Percentiles rank a stretch among this genome's conserved stretches.
Conservation (phyloP, 2,888 invertebrate species). For the Kryphioiulus occultus region DNA sequence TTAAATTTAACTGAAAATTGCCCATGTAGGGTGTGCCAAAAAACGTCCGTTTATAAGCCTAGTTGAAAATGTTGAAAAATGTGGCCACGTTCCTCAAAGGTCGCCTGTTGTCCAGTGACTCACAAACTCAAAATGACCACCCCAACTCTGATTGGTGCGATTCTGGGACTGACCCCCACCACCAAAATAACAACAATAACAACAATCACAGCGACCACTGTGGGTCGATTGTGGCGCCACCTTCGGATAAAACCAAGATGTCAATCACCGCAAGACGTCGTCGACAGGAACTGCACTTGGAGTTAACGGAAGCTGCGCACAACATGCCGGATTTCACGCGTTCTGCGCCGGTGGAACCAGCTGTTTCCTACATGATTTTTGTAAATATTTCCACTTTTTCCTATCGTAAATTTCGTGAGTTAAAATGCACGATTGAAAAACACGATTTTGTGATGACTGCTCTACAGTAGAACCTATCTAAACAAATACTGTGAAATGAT, state of each 20-base stretch:
- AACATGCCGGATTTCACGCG: neutral
- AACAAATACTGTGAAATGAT: too few species aligned
- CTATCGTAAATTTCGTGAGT: too few species aligned
- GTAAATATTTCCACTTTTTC: neutral
- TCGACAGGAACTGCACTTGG: neutral
- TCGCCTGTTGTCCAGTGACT: neutral
- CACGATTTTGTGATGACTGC: too few species aligned
- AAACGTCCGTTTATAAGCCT: neutral
- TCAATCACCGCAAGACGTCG: neutral
- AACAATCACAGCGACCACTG: neutral
- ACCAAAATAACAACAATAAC: neutral
- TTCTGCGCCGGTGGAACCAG: neutral
- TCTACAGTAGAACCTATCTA: too few species aligned
- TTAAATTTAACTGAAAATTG: too few species aligned
- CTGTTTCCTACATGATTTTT: neutral
- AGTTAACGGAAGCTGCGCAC: neutral
- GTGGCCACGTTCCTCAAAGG: neutral
- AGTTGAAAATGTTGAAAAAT: neutral
- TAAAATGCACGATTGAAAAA: too few species aligned
- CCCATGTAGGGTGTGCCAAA: too few species aligned
- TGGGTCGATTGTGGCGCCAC: neutral
- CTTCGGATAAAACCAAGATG: neutral
- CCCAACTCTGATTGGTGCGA: neutral
- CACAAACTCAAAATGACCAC: neutral
- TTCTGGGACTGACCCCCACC: neutral